These are phyloP conservation scores for Meriones unguiculatus DNA, from an alignment of 2,113 vertebrate genomes.

Conservation along the genomic window DNA sequence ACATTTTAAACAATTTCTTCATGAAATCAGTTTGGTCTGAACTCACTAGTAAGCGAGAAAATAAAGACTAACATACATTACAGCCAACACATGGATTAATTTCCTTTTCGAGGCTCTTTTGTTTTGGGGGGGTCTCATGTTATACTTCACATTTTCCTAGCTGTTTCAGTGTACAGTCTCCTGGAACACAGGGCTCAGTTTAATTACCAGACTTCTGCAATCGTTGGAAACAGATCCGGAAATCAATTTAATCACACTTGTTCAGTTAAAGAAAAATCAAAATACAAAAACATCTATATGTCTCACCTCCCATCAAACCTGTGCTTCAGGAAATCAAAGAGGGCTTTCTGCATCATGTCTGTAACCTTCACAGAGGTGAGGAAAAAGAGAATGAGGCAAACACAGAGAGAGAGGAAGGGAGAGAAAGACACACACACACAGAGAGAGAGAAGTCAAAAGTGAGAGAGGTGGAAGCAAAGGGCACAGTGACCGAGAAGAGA, in stretches of 20 bases:
- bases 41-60: constrained; percentile 51
- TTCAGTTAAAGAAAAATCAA: constrained; percentile 59
- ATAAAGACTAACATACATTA: constrained; percentile 55
- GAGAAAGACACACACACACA: constrained; percentile 51
- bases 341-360: constrained; percentile 99
- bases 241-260: constrained; percentile 46
- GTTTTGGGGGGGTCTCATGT: background rate
- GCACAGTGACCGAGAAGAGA: background rate
- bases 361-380: constrained; percentile 93
- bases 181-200: constrained; percentile 32
- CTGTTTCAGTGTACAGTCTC: background rate
- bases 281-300: constrained; percentile 81
- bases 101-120: constrained; percentile 37
- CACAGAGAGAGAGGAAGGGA: constrained; percentile 61
- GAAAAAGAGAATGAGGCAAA: constrained; percentile 82
- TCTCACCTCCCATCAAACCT: constrained; percentile 99
- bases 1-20: constrained; percentile 31
- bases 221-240: constrained; percentile 49
- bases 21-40: constrained; percentile 16
- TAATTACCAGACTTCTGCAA: constrained; percentile 44
- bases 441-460: constrained; percentile 79
- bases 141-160: constrained; percentile 37
- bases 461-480: constrained; percentile 79
- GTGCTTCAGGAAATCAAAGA: constrained; percentile 99
- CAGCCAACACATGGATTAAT: constrained; percentile 37